These are phyloP conservation scores for Poecilus cupreus DNA, from an alignment of 2,888 invertebrate species.

Conservation along the genomic window DNA sequence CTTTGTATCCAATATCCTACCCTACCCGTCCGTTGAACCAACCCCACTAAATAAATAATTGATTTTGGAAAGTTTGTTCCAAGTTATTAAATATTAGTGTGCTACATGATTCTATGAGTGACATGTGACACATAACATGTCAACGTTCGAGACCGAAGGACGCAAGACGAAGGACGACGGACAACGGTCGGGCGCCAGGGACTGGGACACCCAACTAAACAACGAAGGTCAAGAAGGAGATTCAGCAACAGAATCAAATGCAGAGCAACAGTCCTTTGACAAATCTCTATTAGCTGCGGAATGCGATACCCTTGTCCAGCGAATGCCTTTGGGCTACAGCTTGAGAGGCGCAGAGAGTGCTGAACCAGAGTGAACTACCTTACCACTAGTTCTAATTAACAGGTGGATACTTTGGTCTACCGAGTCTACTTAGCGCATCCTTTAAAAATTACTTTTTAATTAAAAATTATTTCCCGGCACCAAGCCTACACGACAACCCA, in stretches of 20 bases:
- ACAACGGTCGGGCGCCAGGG: background rate
- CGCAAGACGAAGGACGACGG: background rate
- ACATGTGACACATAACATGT: no score
- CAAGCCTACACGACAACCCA: no score
- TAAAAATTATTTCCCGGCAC: no score
- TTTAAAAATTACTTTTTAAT: no score
- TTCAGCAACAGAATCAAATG: background rate
- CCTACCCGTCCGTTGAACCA: no score
- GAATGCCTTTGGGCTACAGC: background rate
- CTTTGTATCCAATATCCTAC: no score
- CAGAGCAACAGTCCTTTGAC: conserved; percentile 30
- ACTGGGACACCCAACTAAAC: background rate
- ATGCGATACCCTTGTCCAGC: conserved; percentile 19
- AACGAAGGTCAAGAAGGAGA: background rate
- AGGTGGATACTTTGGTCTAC: background rate
- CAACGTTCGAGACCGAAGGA: background rate
- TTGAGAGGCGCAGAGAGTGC: background rate
- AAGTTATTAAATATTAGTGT: no score
- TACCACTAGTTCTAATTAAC: conserved; percentile 10
- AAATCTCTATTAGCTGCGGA: conserved; percentile 29
- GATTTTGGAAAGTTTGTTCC: no score
- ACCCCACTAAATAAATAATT: no score
- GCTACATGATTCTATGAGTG: no score
- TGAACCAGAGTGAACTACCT: background rate
- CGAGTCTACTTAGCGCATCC: background rate